These are phyloP conservation scores for Eupleurogrammus muticus DNA, from an alignment of 2,797 vertebrate species.

Conservation along the genomic window DNA sequence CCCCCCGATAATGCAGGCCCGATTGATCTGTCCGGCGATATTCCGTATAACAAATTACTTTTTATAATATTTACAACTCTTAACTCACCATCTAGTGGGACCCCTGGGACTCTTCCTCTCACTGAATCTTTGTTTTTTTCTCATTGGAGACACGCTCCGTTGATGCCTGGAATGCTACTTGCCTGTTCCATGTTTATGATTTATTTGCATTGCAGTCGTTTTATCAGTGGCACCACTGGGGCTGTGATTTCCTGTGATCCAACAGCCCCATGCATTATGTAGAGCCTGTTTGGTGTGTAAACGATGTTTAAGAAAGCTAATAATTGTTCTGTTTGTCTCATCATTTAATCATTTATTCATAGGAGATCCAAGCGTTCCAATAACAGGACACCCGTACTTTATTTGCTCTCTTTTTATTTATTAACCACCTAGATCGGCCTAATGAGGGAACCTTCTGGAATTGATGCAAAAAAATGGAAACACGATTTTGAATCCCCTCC, in stretches of 20 bases:
- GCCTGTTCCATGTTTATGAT: slow-evolving; percentile 66
- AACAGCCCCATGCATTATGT: slow-evolving; percentile 69
- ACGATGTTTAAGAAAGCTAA: slow-evolving; percentile 81
- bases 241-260: slow-evolving; percentile 69
- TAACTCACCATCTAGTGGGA: slow-evolving; percentile 15
- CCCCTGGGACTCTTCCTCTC: slow-evolving; percentile 21
- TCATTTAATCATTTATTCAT: slow-evolving; percentile 82
- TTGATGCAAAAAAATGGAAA: slow-evolving; percentile 39
- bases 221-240: slow-evolving; percentile 64
- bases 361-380: slow-evolving; percentile 61
- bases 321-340: slow-evolving; percentile 80
- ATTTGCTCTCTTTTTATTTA: slow-evolving; percentile 63
- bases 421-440: slow-evolving; percentile 67
- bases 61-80: slow-evolving; percentile 51
- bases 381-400: slow-evolving; percentile 19
- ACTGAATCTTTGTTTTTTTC: slow-evolving; percentile 23
- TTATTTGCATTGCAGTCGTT: slow-evolving; percentile 69
- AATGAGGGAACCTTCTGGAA: slow-evolving; percentile 74
- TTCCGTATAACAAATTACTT: slow-evolving; percentile 49
- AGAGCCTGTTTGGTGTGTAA: slow-evolving; percentile 73
- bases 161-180: slow-evolving; percentile 28
- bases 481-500: slow-evolving; percentile 23
- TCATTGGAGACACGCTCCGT: slow-evolving; percentile 34
- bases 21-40: slow-evolving; percentile 48
- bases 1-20: slow-evolving; percentile 11